A percentile compares a stretch with the other conserved stretches of the same genome.
These are phyloP conservation scores for Autographa pulchrina DNA, from an alignment of 2,888 invertebrate genomes.

Conservation along the genomic window DNA sequence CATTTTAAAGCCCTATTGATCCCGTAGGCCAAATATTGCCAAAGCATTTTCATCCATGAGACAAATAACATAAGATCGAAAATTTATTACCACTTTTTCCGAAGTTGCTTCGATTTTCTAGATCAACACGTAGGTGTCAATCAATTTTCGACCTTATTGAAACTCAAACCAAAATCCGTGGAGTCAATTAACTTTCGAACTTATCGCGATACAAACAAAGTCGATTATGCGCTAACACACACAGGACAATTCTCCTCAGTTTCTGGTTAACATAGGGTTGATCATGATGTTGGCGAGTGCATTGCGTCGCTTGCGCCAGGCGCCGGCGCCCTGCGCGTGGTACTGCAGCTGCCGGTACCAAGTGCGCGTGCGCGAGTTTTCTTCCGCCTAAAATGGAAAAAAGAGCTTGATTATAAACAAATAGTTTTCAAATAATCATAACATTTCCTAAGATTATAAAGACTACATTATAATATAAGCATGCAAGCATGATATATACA, in stretches of 20 bases:
- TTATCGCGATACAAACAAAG: not conserved
- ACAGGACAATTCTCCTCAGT: conserved; percentile 62
- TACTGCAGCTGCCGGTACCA: conserved; percentile 97
- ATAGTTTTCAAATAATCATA: no score
- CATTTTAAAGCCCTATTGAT: not conserved
- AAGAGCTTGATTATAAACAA: not conserved
- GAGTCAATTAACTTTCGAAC: not conserved
- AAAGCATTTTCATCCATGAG: not conserved
- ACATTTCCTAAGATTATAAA: no score
- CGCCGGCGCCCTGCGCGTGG: conserved; percentile 97
- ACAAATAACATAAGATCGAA: not conserved
- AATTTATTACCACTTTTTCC: not conserved
- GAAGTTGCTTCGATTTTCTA: not conserved
- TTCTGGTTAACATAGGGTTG: conserved; percentile 93
- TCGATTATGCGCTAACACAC: not conserved
- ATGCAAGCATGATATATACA: no score
- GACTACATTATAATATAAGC: no score
- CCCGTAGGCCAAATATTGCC: not conserved
- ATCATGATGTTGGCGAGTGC: conserved; percentile 99
- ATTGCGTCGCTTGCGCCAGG: conserved; percentile 97
- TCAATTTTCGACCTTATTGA: not conserved
- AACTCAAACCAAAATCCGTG: not conserved
- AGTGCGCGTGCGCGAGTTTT: conserved; percentile 94
- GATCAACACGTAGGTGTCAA: not conserved
- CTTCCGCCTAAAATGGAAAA: conserved; percentile 94